Percentiles rank a stretch among this genome's conserved stretches.
phyloP scores from a whole-genome alignment of 2,113 vertebrate genomes.

The Strigops habroptila region DNA sequence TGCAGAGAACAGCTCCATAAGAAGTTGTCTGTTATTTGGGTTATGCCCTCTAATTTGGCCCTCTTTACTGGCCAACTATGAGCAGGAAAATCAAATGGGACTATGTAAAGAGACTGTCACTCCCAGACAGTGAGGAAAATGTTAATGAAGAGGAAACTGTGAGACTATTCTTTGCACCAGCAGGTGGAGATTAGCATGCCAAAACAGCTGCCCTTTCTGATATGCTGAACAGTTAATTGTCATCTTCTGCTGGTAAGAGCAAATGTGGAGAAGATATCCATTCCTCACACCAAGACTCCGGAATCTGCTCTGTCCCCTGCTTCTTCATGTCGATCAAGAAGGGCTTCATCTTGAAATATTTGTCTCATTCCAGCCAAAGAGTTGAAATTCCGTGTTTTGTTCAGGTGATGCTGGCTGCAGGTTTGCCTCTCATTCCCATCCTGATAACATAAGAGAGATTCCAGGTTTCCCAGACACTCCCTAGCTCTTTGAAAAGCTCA shows the following conservation, averaged over 20 bases:
- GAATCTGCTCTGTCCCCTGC: background rate
- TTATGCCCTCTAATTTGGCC: background rate
- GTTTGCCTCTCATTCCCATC: background rate
- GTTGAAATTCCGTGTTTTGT: background rate
- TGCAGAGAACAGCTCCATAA: background rate
- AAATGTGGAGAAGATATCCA: background rate
- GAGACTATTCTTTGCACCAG: background rate
- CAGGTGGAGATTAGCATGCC: background rate
- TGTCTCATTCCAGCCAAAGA: background rate
- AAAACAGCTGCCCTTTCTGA: background rate
- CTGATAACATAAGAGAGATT: background rate
- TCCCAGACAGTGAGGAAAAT: background rate
- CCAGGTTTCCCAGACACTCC: background rate
- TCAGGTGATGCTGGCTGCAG: background rate
- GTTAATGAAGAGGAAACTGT: background rate
- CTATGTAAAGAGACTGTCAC: background rate
- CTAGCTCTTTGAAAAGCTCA: background rate
- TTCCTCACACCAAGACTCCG: background rate
- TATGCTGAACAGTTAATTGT: background rate
- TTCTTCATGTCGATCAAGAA: background rate
- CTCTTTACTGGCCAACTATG: background rate
- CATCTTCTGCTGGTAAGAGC: background rate
- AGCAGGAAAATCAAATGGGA: background rate
- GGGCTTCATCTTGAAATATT: background rate
- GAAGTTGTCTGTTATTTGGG: background rate